Conservation (phyloP, 2,888 invertebrate species). For the Maniola hyperantus region DNA sequence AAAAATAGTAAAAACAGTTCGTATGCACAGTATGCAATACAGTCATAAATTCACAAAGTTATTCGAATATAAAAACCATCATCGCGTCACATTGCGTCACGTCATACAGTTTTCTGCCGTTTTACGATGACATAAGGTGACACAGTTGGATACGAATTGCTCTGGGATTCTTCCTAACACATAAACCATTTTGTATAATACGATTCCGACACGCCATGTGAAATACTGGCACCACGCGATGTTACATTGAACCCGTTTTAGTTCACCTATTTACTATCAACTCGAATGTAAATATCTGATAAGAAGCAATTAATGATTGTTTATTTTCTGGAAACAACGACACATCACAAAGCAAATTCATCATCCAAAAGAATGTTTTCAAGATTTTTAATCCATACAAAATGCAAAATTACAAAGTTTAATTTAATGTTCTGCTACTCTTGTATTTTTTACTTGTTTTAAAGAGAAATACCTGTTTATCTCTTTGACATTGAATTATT, state of each 20-base stretch:
- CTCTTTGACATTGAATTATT: no score
- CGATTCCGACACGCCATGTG: constrained; percentile 30
- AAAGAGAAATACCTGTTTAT: no score
- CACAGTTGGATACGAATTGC: constrained; percentile 33
- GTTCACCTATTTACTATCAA: neutral
- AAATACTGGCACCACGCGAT: constrained; percentile 27
- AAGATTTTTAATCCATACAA: neutral
- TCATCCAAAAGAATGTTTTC: neutral
- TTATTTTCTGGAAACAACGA: neutral
- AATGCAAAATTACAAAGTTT: no score
- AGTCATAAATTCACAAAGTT: constrained; percentile 15
- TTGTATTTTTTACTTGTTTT: no score
- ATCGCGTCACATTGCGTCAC: constrained; percentile 28
- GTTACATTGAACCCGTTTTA: constrained; percentile 31
- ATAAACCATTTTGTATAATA: constrained; percentile 36
- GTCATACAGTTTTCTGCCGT: constrained; percentile 29
- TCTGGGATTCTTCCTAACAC: constrained; percentile 27
- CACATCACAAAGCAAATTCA: neutral
- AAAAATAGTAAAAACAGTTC: constrained; percentile 2
- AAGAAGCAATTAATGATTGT: neutral
- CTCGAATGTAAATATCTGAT: neutral
- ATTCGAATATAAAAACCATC: constrained; percentile 23
- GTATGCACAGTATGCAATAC: constrained; percentile 6
- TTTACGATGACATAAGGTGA: constrained; percentile 40
- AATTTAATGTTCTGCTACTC: no score